Evolutionary conservation across 2,797 vertebrate genomes (phyloP).

Genomic region (Melanotaenia maccullochi): DNA sequence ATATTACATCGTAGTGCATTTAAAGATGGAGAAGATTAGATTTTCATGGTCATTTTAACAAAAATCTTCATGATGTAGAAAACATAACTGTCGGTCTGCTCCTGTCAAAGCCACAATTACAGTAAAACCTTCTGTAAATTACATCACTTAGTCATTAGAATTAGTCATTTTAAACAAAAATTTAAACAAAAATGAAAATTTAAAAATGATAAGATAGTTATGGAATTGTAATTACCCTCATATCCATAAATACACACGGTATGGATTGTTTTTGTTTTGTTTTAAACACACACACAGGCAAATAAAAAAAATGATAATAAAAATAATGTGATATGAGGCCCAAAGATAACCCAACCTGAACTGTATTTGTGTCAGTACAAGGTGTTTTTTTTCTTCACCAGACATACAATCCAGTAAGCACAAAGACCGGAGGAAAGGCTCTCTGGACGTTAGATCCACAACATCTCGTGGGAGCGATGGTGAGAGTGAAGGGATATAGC

Average conservation of each 20-base stretch:
- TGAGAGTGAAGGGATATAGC: constrained; percentile 76
- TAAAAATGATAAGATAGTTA: neutral
- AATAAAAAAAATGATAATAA: neutral
- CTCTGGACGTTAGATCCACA: constrained; percentile 90
- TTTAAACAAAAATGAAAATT: neutral
- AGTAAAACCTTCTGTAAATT: neutral
- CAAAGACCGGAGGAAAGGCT: constrained; percentile 96
- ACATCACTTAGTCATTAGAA: neutral
- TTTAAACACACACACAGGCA: neutral
- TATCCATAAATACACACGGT: neutral
- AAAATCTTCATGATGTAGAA: neutral
- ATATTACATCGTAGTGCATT: neutral
- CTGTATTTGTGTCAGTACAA: constrained; percentile 33
- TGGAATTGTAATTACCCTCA: neutral
- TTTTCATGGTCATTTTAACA: neutral
- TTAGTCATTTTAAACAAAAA: neutral
- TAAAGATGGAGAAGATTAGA: neutral
- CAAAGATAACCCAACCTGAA: constrained; percentile 7
- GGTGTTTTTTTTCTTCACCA: constrained; percentile 65
- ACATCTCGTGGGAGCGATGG: constrained; percentile 93
- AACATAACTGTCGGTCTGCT: neutral
- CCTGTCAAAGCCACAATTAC: neutral
- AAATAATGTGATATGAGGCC: neutral
- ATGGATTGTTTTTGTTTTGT: neutral
- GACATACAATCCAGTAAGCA: constrained; percentile 91